Percentiles rank a stretch among this genome's conserved stretches.
phyloP scores from a whole-genome alignment of 2,113 vertebrate species.

The Sclerurus mexicanus region DNA sequence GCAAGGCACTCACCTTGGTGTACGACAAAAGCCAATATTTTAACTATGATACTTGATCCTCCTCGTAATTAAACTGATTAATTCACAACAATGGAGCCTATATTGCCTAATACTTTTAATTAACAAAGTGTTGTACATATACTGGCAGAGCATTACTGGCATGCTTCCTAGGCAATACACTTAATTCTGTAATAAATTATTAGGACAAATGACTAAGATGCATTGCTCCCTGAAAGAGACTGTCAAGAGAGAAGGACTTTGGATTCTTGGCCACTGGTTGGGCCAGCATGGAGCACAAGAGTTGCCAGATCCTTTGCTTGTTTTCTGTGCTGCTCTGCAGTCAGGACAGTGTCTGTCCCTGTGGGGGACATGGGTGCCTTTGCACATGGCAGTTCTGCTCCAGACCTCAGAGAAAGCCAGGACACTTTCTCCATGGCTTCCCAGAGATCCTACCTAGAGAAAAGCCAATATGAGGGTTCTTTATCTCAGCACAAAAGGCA shows the following conservation, averaged over 20 bases:
- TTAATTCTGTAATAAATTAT: constrained; percentile 77
- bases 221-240: neutral
- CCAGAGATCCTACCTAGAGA: neutral
- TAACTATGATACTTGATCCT: constrained; percentile 56
- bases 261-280: neutral
- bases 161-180: constrained; percentile 68
- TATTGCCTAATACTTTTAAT: constrained; percentile 74
- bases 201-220: constrained; percentile 36
- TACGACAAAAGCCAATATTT: constrained; percentile 37
- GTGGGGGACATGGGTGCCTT: neutral
- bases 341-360: neutral
- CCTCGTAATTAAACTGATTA: constrained; percentile 73
- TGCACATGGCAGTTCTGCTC: neutral
- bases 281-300: neutral
- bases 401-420: neutral
- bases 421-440: neutral
- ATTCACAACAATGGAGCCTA: constrained; percentile 67
- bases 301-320: neutral
- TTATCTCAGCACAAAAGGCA: neutral
- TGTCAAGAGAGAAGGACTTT: neutral
- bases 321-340: neutral
- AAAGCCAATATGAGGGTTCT: neutral
- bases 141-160: constrained; percentile 62
- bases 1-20: neutral
- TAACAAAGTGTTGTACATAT: constrained; percentile 64